Base-by-base conservation (phyloP, 2,888 invertebrate genomes). In the Trissolcus japonicus region DNA sequence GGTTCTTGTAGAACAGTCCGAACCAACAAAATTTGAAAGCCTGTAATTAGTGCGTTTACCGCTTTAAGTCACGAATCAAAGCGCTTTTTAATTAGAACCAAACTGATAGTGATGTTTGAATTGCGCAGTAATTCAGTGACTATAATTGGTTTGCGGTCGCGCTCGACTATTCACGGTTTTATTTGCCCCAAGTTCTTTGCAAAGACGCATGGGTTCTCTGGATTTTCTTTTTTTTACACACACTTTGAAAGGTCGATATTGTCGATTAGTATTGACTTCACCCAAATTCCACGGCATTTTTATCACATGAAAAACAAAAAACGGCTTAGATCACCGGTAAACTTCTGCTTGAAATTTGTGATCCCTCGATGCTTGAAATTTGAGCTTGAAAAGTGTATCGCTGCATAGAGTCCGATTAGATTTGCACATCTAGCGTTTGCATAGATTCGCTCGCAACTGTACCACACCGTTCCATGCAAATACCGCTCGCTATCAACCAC, bases 281-380 rank as follows among this genome's bases (percentile, higher is more conserved):
- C 79, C 78, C 79, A 79, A 81, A 81, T 81, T 76, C 77, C 78
- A 78, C 75, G 75, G 73, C 74, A 69, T 63, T 63, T 6, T 46
- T 46, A 16, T 16, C 16, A 46, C 46, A 35, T 35, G 6, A 2
- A 35, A 35, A 35, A 6, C 2, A 29, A 29, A 29, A 6, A 29
- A 29, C 6, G 7, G 29, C 29, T 29, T 29, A 29, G 29, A 29
- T 29, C 29, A 29, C 29, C 35, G 35, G 21, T 1, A 51, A 17
- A 51, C 19, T n/a, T 29, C 1, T 54, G n/a, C 46, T 16, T 16
- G 46, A 16, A 16, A 46, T 46, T n/a, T 46, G 46, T 46, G 35
- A 35, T 6, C 16, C 21, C 13, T 13, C 17, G 53, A 25, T 72
- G 60, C 69, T 72, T 65, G 46, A 66, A 65, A 74, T 76, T 76